phyloP scores from a whole-genome alignment of 2,113 vertebrate genomes.

The Laticauda colubrina region DNA sequence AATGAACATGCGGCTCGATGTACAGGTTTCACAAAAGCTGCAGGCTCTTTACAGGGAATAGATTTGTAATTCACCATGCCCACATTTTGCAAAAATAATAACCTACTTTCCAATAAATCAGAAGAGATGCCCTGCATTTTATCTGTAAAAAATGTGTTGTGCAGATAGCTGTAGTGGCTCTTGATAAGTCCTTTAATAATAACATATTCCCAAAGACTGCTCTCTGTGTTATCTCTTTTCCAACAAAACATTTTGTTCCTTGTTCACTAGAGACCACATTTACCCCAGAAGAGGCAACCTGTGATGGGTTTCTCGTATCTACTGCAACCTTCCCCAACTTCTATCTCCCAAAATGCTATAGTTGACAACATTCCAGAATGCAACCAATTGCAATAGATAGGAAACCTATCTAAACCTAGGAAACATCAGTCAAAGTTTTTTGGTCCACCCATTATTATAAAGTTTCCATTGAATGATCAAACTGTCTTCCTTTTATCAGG shows the following conservation, averaged over 20 bases:
- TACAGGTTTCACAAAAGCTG: slow-evolving; percentile 61
- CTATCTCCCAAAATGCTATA: not conserved
- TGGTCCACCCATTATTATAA: not conserved
- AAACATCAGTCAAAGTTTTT: not conserved
- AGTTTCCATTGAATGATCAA: not conserved
- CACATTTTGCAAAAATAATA: slow-evolving; percentile 51
- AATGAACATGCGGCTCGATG: slow-evolving; percentile 45
- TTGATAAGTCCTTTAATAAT: slow-evolving; percentile 41
- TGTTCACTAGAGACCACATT: slow-evolving; percentile 37
- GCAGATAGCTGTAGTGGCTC: slow-evolving; percentile 53
- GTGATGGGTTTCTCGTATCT: not conserved
- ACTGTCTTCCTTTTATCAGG: not conserved
- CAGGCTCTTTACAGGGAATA: slow-evolving; percentile 47
- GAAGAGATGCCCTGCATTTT: slow-evolving; percentile 56
- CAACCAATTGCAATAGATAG: not conserved
- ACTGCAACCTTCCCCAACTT: not conserved
- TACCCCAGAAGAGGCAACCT: not conserved
- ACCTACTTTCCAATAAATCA: slow-evolving; percentile 60
- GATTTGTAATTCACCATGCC: slow-evolving; percentile 59
- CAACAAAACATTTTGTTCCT: slow-evolving; percentile 29
- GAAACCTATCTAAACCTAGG: not conserved
- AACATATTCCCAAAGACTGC: slow-evolving; percentile 58
- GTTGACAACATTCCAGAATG: not conserved
- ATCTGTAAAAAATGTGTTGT: slow-evolving; percentile 39
- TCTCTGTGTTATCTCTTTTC: slow-evolving; percentile 45